These are phyloP conservation scores for Scomberomorus guttatus DNA, from an alignment of 2,797 vertebrate species.

Conservation along the genomic window DNA sequence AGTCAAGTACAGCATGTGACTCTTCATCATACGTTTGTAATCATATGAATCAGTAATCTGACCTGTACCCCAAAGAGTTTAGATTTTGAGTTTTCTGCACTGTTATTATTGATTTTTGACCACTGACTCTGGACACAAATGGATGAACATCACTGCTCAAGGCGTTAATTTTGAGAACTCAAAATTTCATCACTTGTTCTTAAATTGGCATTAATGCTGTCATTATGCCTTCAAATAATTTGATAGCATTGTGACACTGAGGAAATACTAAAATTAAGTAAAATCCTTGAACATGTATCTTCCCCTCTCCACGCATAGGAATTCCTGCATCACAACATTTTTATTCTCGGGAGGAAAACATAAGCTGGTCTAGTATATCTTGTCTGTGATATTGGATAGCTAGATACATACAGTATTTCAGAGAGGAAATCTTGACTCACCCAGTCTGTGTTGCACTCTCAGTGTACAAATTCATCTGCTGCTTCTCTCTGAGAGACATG, in stretches of 20 bases:
- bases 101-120: background rate
- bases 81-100: background rate
- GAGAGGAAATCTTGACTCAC: conserved; percentile 51
- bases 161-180: background rate
- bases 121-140: background rate
- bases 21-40: too few relatives aligned
- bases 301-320: background rate
- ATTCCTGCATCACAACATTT: background rate
- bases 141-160: background rate
- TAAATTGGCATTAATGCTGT: too few relatives aligned
- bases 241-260: background rate
- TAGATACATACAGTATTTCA: background rate
- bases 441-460: conserved; percentile 56
- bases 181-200: background rate
- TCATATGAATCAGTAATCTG: background rate
- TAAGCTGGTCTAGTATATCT: too few relatives aligned
- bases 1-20: too few relatives aligned
- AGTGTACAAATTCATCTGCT: conserved; percentile 56
- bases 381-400: background rate
- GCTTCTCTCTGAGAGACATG: conserved; percentile 35
- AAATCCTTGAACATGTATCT: background rate
- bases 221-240: background rate
- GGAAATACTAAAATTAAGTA: background rate
- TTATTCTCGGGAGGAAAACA: background rate
- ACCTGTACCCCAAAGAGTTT: background rate